Evolutionary conservation across 2,888 invertebrate genomes (phyloP), one percentile per base, ranked within the genome.

Genomic region (Amblyjoppa proteus): DNA sequence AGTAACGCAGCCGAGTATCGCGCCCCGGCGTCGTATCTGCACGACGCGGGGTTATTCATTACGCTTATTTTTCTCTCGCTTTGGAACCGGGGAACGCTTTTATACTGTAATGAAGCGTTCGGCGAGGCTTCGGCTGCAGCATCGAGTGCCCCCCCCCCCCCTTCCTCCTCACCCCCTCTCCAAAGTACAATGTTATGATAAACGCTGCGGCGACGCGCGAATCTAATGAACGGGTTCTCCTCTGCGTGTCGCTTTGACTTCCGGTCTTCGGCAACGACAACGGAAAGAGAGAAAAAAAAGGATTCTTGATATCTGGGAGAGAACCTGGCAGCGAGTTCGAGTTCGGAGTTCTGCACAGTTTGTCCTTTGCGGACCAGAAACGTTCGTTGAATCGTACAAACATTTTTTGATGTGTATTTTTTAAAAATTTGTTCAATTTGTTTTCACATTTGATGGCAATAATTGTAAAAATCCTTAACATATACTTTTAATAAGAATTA

Each of bases 1-100:
- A 34, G 81, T 84, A 79, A 78, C 68, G 68, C 41, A 68, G 38
- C 38, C 68, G 68, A 77, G 68, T 66, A 53, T 77, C 66, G 66
- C 77, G 68, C 77, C 53, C 53, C 49, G 51, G 53, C 34, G 53
- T 20, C 38, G 56, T n/a, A 34, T 49, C 45, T 28, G 28, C 13
- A 58, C 58, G 58, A 58, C 28, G 56, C 77, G 41, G 9, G 80
- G 84, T 88, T 87, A 88, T 89, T 90, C 89, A 88, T 90, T 89
- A 89, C 88, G 85, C 84, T 68, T 41, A 51, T 76, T 61, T 76
- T 51, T 76, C 25, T 76, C 38, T 68, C 66, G 64, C 45, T 49
- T 34, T 11, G 20, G 56, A 34, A 9, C 73, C 45, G 25, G 25
- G 20, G 38, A 38, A n/a, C 38, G 68, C 11, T n/a, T 16, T n/a